These are phyloP conservation scores for Telenomus remus DNA, from an alignment of 1,140 invertebrate genomes.

Conservation along the genomic window DNA sequence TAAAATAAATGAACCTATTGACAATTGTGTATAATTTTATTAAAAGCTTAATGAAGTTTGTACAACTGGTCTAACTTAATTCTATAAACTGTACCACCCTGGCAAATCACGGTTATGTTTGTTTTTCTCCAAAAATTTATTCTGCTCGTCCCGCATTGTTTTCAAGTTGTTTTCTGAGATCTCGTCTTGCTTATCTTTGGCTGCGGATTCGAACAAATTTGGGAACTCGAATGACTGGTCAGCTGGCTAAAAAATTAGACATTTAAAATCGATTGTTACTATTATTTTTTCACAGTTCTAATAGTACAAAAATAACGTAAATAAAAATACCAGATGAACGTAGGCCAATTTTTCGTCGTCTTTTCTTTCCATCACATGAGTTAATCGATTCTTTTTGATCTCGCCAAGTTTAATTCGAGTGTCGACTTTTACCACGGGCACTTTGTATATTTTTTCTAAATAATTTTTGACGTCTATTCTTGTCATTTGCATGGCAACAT, in stretches of 20 bases:
- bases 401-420: constrained; percentile 83
- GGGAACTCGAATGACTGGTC: constrained; percentile 78
- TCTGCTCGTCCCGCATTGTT: constrained; percentile 72
- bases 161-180: constrained; percentile 76
- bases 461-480: constrained; percentile 92
- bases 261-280: not conserved
- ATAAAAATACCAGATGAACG: constrained; percentile 84
- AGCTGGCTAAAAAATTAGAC: constrained; percentile 73
- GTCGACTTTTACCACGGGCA: constrained; percentile 83
- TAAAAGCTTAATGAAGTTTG: not conserved
- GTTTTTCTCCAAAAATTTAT: constrained; percentile 73
- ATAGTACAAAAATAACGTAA: constrained; percentile 11
- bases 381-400: constrained; percentile 70
- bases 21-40: not conserved
- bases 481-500: constrained; percentile 90
- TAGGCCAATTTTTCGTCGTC: constrained; percentile 89
- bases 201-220: constrained; percentile 71
- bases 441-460: constrained; percentile 94
- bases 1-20: not conserved
- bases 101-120: constrained; percentile 77
- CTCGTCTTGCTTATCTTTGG: constrained; percentile 64
- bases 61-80: not conserved
- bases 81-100: constrained; percentile 78
- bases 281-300: too few relatives aligned
- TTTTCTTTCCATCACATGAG: constrained; percentile 80